Evolutionary conservation across 2,113 vertebrate genomes (phyloP).

Genomic region (Rhadina sibilatrix): DNA sequence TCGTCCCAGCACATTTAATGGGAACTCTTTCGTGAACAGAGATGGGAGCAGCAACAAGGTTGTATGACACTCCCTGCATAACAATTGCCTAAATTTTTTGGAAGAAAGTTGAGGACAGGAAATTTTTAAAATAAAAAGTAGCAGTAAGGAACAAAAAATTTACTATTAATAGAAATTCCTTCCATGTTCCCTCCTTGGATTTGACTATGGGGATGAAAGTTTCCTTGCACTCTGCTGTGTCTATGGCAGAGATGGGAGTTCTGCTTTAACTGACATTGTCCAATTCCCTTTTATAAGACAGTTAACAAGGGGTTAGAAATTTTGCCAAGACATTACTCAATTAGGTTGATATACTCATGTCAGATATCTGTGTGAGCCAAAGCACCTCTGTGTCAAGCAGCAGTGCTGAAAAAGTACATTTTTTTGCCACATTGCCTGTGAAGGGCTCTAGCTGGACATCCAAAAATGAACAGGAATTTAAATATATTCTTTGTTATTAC

Average conservation of each 20-base stretch:
- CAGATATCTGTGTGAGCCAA: neutral
- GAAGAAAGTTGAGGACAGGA: neutral
- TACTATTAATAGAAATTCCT: neutral
- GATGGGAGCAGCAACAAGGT: neutral
- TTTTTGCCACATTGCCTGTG: neutral
- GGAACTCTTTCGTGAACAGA: neutral
- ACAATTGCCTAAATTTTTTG: neutral
- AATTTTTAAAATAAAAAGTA: neutral
- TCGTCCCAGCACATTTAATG: neutral
- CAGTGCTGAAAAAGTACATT: neutral
- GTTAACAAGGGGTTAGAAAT: neutral
- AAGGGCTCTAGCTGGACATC: neutral
- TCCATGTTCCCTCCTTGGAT: neutral
- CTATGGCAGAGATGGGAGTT: neutral
- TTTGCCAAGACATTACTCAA: neutral
- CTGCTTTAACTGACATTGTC: neutral
- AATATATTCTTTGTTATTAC: neutral
- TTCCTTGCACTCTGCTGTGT: neutral
- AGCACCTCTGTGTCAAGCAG: neutral
- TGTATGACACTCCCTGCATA: neutral
- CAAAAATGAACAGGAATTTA: neutral
- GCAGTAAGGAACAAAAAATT: neutral
- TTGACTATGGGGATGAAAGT: neutral
- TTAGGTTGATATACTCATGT: neutral
- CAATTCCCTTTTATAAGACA: neutral